Conservation (phyloP, 2,888 invertebrate species). For the Aphodius granarius region DNA sequence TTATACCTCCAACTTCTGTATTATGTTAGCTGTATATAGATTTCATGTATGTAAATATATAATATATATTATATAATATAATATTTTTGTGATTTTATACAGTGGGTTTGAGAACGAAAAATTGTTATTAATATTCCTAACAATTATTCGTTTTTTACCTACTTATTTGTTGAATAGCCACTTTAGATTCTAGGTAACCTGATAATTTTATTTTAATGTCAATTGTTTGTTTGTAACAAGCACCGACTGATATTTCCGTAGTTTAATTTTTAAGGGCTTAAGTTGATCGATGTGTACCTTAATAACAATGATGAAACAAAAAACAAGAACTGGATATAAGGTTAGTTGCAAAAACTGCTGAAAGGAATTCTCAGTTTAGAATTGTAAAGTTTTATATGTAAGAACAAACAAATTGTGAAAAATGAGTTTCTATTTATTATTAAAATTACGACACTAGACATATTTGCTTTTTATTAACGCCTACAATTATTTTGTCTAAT, state of each 20-base stretch:
- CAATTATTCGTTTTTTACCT: neutral
- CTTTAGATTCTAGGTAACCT: neutral
- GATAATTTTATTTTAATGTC: neutral
- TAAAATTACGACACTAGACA: conserved; percentile 11
- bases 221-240: conserved; percentile 17
- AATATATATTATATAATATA: neutral
- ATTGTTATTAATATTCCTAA: neutral
- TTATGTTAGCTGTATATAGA: neutral
- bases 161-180: neutral
- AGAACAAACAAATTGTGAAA: conserved; percentile 2
- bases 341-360: neutral
- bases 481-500: no score
- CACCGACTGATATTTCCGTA: conserved; percentile 27
- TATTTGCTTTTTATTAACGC: neutral
- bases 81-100: neutral
- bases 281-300: conserved; percentile 25
- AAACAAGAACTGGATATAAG: neutral
- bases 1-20: neutral
- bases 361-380: neutral
- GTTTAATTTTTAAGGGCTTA: conserved; percentile 16
- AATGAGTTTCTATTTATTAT: conserved; percentile 22
- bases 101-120: neutral
- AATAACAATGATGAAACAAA: neutral
- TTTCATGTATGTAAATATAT: neutral
- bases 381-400: conserved; percentile 27